These are phyloP conservation scores for Agonum fuliginosum DNA, from an alignment of 2,888 invertebrate genomes.

Conservation along the genomic window DNA sequence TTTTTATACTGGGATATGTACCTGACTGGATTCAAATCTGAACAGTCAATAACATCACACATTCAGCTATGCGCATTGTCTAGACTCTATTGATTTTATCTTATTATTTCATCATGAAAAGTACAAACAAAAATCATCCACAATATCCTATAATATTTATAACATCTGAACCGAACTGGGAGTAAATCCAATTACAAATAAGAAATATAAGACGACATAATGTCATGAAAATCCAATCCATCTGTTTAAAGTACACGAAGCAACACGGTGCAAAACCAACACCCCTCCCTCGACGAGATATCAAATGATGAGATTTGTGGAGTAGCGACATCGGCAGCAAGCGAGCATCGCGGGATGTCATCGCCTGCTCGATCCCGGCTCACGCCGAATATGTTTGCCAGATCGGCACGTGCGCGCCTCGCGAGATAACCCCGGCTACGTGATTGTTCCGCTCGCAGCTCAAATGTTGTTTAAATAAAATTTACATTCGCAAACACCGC, in stretches of 20 bases:
- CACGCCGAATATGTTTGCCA: slow-evolving; percentile 42
- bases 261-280: slow-evolving; percentile 19
- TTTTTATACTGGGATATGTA: no score
- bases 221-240: not conserved
- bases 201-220: not conserved
- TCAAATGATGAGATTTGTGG: slow-evolving; percentile 35
- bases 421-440: slow-evolving; percentile 45
- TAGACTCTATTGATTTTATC: no score
- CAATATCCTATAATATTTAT: no score
- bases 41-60: no score
- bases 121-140: no score
- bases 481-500: slow-evolving; percentile 52
- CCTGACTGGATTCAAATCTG: no score
- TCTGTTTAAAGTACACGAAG: slow-evolving; percentile 7
- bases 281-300: not conserved
- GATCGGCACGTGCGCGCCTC: slow-evolving; percentile 45
- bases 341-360: slow-evolving; percentile 26
- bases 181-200: slow-evolving; percentile 6
- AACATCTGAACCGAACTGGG: no score
- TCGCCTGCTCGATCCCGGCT: slow-evolving; percentile 7
- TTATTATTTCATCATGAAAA: no score
- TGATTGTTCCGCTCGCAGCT: slow-evolving; percentile 35
- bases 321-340: not conserved
- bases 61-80: no score
- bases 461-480: slow-evolving; percentile 56